Evolutionary conservation across 2,113 vertebrate genomes (phyloP).

Genomic region (Cynocephalus volans): DNA sequence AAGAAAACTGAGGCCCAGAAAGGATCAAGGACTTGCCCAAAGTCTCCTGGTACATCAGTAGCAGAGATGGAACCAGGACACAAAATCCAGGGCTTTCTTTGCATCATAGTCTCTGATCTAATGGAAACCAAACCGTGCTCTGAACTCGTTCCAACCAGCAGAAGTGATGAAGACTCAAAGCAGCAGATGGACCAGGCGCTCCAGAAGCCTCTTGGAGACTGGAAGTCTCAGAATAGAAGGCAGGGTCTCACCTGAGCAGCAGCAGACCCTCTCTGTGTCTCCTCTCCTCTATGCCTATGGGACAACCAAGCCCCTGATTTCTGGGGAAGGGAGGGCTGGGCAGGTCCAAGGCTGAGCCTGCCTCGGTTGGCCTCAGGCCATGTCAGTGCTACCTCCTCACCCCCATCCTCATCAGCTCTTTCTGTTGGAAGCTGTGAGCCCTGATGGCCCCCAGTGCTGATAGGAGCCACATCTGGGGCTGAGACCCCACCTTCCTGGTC

Average conservation of each 20-base stretch:
- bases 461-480: not conserved
- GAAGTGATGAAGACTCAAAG: accelerated
- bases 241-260: not conserved
- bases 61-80: not conserved
- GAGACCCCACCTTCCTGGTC: not conserved
- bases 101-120: not conserved
- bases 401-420: not conserved
- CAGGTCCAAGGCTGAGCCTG: not conserved
- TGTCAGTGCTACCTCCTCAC: not conserved
- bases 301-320: not conserved
- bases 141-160: not conserved
- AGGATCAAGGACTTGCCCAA: not conserved
- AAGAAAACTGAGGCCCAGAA: not conserved
- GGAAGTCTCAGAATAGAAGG: not conserved
- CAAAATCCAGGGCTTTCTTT: not conserved
- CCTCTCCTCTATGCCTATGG: not conserved
- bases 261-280: not conserved
- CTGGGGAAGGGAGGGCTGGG: not conserved
- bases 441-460: not conserved
- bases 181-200: not conserved
- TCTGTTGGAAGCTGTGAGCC: not conserved
- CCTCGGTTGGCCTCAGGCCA: not conserved
- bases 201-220: not conserved
- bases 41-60: not conserved
- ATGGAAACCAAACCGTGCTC: not conserved